Evolutionary conservation across 2,888 invertebrate species (phyloP), one percentile per base, ranked within the genome.

Genomic region (Stomorhina lunata): DNA sequence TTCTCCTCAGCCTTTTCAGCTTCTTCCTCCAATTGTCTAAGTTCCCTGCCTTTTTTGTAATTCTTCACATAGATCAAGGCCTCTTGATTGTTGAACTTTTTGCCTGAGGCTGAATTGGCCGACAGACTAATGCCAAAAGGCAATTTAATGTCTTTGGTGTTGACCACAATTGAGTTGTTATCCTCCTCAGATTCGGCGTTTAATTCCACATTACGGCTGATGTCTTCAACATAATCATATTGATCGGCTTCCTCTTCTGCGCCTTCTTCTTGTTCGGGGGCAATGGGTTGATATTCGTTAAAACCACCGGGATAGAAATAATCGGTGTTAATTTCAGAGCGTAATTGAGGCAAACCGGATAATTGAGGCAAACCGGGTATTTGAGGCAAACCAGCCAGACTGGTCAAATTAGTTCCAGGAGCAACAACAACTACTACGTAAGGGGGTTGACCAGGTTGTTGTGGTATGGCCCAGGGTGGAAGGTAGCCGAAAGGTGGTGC

Each of bases 31-130:
- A n/a, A n/a, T n/a, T n/a, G n/a, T n/a, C n/a, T n/a, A n/a, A 73
- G 5, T 27, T 57, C 10, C 22, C 81, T 55, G 2, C 79, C 78
- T 10, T 40, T 73, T 37, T 79, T 78, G 0, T n/a, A 43, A 59
- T 69, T 79, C 34, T 32, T 75, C n/a, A 79, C 59, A 45, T 71
- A 82, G 4, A 82, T 43, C 10, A 82, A 29, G 29, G 82, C 79
- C 5, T 75, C 79, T 53, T 79, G 82, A 0, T 69, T 40, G 9
- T 37, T 50, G 0, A 57, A 2, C 7, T 61, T 82, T 7, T 59
- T 43, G 2, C 5, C n/a, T 1, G 20, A 3, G 2, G 0, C 2
- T 10, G 40, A 1, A 1, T 29, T 69, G 29, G 25, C 4, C 15
- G 57, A 9, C 3, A 66, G 55, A 2, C n/a, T 10, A 50, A 82